Evolutionary conservation across 2,113 vertebrate species (phyloP), one percentile per base, ranked within the genome.

Genomic region (Sorex fumeus): DNA sequence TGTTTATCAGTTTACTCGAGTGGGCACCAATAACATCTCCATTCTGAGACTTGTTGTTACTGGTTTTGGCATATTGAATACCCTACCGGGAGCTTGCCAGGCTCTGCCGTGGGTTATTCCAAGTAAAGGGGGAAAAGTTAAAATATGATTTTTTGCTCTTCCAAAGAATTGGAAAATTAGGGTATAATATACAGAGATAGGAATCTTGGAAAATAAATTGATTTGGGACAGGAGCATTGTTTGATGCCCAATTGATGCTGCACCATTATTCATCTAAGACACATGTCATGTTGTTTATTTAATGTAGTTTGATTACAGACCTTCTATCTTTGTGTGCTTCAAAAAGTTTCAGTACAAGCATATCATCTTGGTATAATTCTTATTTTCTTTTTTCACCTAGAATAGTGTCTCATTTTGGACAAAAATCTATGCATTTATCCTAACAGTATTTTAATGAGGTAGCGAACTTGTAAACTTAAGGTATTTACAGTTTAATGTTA

Each of bases 401-500:
- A 69, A 67, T 84, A 66, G 2, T 64, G 36, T 80, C 11, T 18
- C 23, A 57, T 80, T 67, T 86, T 40, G 8, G 28, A 18, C 85
- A 71, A 76, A 47, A 47, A 66, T 50, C 43, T 67, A 77, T 47
- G 3, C 9, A 23, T 4, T 71, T 77, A 79, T 2, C 11, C 11
- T 67, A 69, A n/a, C n/a, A 30, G 43, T 9, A 47, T 25, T 71
- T 13, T 30, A 11, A n/a, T n/a, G n/a, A n/a, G n/a, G n/a, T n/a
- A n/a, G n/a, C n/a, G 53, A 57, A 57, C 53, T 57, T 57, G 16
- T 57, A 57, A 57, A 16, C 5, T 11, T 47, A 57, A 4, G 40
- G 3, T 83, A 50, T 84, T 87, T 92, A 57, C 34, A 90, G 11
- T n/a, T 62, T 67, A 60, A 76, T 71, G 45, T 69, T 50, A 79